Evolutionary conservation across 1,140 invertebrate genomes (phyloP), one percentile per base, ranked within the genome.

Genomic region (Dreissena polymorpha): DNA sequence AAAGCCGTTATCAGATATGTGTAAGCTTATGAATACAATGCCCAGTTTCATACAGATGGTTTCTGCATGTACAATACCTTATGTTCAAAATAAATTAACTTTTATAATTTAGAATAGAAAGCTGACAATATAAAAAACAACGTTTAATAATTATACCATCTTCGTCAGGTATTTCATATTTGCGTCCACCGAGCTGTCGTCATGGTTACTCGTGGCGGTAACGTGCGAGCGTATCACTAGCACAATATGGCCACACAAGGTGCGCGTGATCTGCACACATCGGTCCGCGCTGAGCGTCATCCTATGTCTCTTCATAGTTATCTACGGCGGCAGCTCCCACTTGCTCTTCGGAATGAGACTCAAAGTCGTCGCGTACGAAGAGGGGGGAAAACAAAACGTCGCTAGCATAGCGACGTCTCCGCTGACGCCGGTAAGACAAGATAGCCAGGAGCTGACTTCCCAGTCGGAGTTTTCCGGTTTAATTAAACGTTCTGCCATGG

Each of bases 121-220:
- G 8, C 8, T 39, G 8, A 39, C 2, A 39, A 39, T 39, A 39
- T 39, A 39, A 5, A 39, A 8, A 39, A 39, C 39, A 39, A n/a
- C n/a, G 39, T 39, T 39, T 39, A 5, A 39, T 5, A 39, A 39
- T 8, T 39, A 39, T 39, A 39, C 39, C 39, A 2, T 39, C 39
- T 39, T 18, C 50, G 3, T 2, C 72, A 75, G 72, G 72, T 89
- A 71, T 75, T 60, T 85, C 13, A 64, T 86, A 13, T 89, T 88
- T 64, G 57, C 76, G 39, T 21, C 75, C 0, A 27, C 78, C 10
- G 69, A 88, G 60, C 51, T 68, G 10, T 89, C 88, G 13, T 73
- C 88, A 8, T 90, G 88, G 88, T 72, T 87, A 5, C 70, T 89
- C 13, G 88, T 88, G n/a, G 71, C 84, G 0, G 86, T 90, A 55